Conservation (phyloP, 2,888 invertebrate species). For the Andrena minutula region DNA sequence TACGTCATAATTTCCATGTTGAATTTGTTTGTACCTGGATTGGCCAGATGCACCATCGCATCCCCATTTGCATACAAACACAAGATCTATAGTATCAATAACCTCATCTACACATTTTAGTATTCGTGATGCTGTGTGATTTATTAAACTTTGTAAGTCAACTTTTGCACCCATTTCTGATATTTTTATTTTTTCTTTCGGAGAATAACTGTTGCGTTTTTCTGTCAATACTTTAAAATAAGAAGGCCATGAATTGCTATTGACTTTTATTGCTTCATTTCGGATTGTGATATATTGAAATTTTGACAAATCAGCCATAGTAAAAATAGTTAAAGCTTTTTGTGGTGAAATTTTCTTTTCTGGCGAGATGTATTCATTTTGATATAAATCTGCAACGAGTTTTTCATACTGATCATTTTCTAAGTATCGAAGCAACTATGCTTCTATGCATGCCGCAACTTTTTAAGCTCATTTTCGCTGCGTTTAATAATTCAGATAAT, state of each 20-base stretch:
- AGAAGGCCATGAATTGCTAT: too few species aligned
- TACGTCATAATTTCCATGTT: neutral
- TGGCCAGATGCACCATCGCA: conserved; percentile 8
- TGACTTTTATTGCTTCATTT: conserved; percentile 23
- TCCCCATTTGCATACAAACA: neutral
- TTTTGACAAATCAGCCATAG: conserved; percentile 24
- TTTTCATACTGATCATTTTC: neutral
- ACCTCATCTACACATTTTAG: too few species aligned
- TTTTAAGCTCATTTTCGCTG: conserved; percentile 14
- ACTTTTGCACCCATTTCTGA: too few species aligned
- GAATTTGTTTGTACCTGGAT: neutral
- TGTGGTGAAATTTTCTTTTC: neutral
- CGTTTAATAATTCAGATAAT: conserved; percentile 2
- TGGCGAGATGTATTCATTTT: neutral
- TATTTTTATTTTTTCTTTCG: too few species aligned
- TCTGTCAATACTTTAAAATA: too few species aligned
- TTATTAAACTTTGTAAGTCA: too few species aligned
- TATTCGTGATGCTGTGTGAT: neutral
- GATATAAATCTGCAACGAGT: neutral
- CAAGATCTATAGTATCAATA: too few species aligned
- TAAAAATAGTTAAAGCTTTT: conserved; percentile 19
- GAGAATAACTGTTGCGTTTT: too few species aligned
- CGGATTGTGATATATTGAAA: conserved; percentile 19
- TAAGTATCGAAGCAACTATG: conserved; percentile 3
- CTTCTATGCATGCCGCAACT: conserved; percentile 12